Evolutionary conservation across 2,113 vertebrate genomes (phyloP).

Genomic region (Mesembrinibis cayennensis): DNA sequence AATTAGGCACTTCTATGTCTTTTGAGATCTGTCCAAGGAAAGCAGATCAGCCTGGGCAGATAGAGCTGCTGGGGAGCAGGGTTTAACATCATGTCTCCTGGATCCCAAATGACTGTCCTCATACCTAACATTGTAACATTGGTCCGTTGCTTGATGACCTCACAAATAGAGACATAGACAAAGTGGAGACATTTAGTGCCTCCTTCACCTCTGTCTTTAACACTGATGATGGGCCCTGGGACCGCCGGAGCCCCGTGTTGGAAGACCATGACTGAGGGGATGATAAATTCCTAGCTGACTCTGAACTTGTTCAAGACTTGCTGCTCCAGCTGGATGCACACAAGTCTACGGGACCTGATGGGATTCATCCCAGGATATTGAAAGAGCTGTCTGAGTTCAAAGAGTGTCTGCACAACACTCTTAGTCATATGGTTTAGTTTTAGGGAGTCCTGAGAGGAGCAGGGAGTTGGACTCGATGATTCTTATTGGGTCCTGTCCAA

Average conservation of each 20-base stretch:
- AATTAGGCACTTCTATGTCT: neutral
- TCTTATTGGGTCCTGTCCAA: too few relatives aligned
- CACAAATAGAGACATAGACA: neutral
- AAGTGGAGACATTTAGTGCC: neutral
- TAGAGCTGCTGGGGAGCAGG: neutral
- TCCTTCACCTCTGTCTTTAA: neutral
- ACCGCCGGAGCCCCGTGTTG: neutral
- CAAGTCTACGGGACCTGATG: neutral
- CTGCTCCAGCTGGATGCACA: neutral
- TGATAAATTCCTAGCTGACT: neutral
- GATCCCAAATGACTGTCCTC: neutral
- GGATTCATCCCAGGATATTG: neutral
- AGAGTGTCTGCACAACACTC: too few relatives aligned
- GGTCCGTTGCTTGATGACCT: neutral
- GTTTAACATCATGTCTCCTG: neutral
- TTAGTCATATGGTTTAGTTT: too few relatives aligned
- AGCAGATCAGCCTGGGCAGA: neutral
- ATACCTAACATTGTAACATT: neutral
- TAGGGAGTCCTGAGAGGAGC: too few relatives aligned
- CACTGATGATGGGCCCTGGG: neutral
- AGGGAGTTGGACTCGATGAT: too few relatives aligned
- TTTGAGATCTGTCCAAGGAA: neutral
- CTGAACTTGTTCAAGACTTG: neutral
- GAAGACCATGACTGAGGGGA: neutral
- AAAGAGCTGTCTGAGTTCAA: too few relatives aligned